Conservation (phyloP, 1,140 invertebrate species). For the Ooceraea biroi region DNA sequence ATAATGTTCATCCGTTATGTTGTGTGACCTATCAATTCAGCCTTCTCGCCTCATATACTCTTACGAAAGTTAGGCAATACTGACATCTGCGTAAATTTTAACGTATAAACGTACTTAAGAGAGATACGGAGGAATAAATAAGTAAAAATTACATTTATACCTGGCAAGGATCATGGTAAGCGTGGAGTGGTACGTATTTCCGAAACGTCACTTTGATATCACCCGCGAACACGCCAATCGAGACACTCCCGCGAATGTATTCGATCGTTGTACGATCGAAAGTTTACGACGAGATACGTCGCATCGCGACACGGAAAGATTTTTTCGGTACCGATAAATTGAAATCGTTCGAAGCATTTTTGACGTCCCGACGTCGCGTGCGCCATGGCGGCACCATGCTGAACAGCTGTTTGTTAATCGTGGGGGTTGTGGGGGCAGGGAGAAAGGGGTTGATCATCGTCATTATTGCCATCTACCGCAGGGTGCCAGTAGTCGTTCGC, state of each 20-base stretch:
- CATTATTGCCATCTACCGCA: conserved; percentile 53
- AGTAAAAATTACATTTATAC: conserved; percentile 11
- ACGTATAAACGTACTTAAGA: not conserved
- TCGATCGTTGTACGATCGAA: conserved; percentile 51
- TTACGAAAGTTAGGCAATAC: conserved; percentile 12
- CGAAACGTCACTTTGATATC: conserved; percentile 53
- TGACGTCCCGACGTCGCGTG: conserved; percentile 69
- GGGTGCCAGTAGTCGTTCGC: not conserved
- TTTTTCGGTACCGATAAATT: conserved; percentile 40
- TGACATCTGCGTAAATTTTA: not conserved
- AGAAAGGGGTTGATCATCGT: conserved; percentile 5
- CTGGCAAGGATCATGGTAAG: not conserved
- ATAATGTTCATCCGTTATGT: not conserved
- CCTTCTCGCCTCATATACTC: not conserved
- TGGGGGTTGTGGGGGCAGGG: conserved; percentile 36
- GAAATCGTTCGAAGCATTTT: conserved; percentile 59
- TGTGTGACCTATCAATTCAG: not conserved
- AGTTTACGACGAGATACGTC: conserved; percentile 29
- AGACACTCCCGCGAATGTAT: conserved; percentile 31
- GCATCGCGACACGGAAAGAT: conserved; percentile 51
- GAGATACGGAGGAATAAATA: not conserved
- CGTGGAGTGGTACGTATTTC: not conserved
- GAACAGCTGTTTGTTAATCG: conserved; percentile 69
- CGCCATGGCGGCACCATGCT: conserved; percentile 71
- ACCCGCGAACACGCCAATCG: conserved; percentile 28